Conservation (phyloP, 2,888 invertebrate species). For the Calameuta filiformis region DNA sequence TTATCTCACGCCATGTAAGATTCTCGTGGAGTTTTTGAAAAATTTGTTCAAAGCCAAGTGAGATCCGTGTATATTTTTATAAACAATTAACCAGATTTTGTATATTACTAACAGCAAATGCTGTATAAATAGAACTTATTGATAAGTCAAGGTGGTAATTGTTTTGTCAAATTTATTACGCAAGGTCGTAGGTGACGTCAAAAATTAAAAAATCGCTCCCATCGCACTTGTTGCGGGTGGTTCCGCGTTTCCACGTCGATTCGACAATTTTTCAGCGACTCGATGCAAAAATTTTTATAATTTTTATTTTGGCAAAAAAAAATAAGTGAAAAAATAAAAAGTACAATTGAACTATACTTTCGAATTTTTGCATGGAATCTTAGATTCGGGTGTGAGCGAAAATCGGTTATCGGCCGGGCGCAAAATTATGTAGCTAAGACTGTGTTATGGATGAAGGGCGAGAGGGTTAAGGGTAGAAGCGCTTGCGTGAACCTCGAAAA, state of each 20-base stretch:
- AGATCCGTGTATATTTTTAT: too few relatives aligned
- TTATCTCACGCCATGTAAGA: too few relatives aligned
- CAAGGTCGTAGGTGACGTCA: background rate
- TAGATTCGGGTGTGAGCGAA: background rate
- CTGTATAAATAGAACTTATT: background rate
- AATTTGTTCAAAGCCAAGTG: too few relatives aligned
- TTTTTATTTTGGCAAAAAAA: background rate
- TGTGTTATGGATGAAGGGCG: constrained; percentile 11
- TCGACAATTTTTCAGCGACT: background rate
- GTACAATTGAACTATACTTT: background rate
- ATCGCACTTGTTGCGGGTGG: background rate
- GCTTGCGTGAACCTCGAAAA: constrained; percentile 65
- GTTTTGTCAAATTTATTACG: background rate
- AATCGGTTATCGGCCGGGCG: constrained; percentile 18
- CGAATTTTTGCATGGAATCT: background rate
- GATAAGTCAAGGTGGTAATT: background rate
- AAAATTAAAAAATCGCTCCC: background rate
- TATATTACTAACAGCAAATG: too few relatives aligned
- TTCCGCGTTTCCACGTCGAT: background rate
- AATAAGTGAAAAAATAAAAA: background rate
- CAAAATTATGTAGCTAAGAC: constrained; percentile 45
- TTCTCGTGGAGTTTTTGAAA: too few relatives aligned
- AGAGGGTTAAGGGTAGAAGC: constrained; percentile 42
- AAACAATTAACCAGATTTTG: too few relatives aligned
- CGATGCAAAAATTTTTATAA: background rate